phyloP scores from a whole-genome alignment of 2,888 invertebrate genomes.

The Chloromyia formosa region DNA sequence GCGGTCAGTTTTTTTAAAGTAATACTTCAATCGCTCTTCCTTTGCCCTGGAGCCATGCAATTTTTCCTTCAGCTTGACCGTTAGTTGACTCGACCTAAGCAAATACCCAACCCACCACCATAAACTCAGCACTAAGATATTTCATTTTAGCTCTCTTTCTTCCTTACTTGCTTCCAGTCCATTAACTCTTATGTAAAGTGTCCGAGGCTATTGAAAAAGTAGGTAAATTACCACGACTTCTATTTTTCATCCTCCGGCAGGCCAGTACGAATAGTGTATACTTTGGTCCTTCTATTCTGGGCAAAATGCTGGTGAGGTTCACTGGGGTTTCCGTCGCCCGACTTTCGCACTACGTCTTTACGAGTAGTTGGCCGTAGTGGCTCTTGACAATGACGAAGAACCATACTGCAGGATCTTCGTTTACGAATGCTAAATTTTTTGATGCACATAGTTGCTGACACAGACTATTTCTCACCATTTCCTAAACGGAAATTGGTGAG shows the following conservation, averaged over 20 bases:
- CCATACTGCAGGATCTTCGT: background rate
- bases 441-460: background rate
- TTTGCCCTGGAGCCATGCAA: background rate
- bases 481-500: background rate
- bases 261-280: background rate
- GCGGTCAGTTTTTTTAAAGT: background rate
- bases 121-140: background rate
- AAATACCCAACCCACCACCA: background rate
- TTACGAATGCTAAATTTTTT: background rate
- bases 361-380: background rate
- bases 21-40: background rate
- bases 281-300: background rate
- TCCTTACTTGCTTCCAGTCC: conserved; percentile 12
- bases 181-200: conserved; percentile 18
- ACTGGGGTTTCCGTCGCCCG: too few species aligned
- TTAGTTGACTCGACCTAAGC: background rate
- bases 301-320: too few species aligned
- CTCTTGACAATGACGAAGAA: conserved; percentile 10
- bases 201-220: background rate
- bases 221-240: background rate
- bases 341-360: too few species aligned
- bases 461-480: background rate
- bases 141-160: background rate
- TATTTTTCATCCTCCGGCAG: background rate
- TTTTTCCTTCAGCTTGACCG: background rate